Evolutionary conservation across 2,888 invertebrate species (phyloP).

Genomic region (Glaucopsyche alexis): DNA sequence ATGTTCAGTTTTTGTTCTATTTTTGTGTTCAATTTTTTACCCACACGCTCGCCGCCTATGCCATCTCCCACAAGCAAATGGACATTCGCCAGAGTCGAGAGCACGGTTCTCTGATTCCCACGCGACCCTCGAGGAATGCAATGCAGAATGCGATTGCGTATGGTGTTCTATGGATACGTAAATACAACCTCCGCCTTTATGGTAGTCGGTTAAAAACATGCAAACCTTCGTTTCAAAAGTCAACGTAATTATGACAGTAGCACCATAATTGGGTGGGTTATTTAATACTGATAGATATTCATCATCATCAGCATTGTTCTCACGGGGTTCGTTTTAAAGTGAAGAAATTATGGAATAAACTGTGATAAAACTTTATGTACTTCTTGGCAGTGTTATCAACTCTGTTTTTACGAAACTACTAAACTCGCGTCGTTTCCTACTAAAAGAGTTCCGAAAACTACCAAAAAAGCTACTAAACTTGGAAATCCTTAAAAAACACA

Average conservation of each 20-base stretch:
- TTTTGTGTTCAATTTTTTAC: too few relatives aligned
- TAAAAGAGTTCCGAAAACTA: too few relatives aligned
- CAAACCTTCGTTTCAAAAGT: neutral
- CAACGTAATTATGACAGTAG: neutral
- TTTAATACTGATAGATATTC: neutral
- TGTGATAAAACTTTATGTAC: too few relatives aligned
- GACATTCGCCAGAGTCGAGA: slow-evolving; percentile 15
- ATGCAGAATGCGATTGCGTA: slow-evolving; percentile 23
- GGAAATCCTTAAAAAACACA: too few relatives aligned
- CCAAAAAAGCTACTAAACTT: too few relatives aligned
- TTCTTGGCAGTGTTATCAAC: too few relatives aligned
- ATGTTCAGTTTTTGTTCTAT: too few relatives aligned
- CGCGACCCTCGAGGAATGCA: slow-evolving; percentile 16
- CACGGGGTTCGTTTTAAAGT: neutral
- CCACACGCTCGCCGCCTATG: neutral
- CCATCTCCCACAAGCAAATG: slow-evolving; percentile 2
- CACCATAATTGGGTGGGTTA: neutral
- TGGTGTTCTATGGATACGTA: neutral
- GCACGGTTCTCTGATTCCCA: slow-evolving; percentile 15
- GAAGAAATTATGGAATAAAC: too few relatives aligned
- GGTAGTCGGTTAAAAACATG: slow-evolving; percentile 2
- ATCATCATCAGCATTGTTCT: neutral
- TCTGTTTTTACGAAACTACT: too few relatives aligned
- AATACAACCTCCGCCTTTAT: neutral
- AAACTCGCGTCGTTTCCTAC: too few relatives aligned